A percentile compares a stretch with the other conserved stretches of the same genome.
These are phyloP conservation scores for Rhopalosiphum padi DNA, from an alignment of 1,140 invertebrate species.

Conservation along the genomic window DNA sequence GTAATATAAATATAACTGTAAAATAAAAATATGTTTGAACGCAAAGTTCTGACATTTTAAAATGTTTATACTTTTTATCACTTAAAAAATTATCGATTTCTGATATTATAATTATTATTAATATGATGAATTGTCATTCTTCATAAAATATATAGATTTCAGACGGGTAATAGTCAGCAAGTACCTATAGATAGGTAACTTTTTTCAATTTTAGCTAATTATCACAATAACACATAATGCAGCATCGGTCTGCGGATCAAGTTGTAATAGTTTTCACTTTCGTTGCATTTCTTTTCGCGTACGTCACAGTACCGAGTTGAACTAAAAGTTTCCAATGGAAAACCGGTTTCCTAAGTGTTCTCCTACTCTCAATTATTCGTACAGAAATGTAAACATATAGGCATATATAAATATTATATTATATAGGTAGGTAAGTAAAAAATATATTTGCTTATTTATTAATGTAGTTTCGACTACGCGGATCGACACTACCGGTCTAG, in stretches of 20 bases:
- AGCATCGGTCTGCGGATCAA: background rate
- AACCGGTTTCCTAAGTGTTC: conserved; percentile 33
- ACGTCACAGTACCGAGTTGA: background rate
- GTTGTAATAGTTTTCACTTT: conserved; percentile 19
- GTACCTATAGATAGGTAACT: background rate
- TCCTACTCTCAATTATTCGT: background rate
- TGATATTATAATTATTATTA: background rate
- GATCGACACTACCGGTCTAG: background rate
- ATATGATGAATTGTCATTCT: background rate
- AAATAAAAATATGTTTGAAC: background rate
- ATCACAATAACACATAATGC: background rate
- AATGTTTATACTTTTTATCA: background rate
- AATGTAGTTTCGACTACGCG: background rate
- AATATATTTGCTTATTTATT: background rate
- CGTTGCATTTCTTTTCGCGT: conserved; percentile 26
- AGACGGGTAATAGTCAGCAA: background rate
- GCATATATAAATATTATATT: background rate
- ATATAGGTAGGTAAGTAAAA: background rate
- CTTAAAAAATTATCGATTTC: background rate
- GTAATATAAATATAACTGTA: background rate
- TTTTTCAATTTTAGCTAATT: background rate
- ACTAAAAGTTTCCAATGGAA: conserved; percentile 48
- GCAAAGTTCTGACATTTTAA: background rate
- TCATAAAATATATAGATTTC: background rate
- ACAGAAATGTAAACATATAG: background rate